phyloP scores from a whole-genome alignment of 1,140 invertebrate species.

The Conus betulinus region DNA sequence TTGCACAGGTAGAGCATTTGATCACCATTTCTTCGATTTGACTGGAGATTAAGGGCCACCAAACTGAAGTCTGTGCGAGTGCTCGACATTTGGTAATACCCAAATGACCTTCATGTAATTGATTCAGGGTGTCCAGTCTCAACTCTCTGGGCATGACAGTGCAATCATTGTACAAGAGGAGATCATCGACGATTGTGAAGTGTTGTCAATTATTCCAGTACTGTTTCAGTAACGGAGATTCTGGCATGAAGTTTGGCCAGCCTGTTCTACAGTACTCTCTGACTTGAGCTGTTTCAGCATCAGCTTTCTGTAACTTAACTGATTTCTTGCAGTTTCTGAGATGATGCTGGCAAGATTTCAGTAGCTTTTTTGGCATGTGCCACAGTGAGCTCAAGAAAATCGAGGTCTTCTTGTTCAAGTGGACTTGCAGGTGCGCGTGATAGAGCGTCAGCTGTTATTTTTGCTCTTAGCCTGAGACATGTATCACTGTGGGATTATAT shows the following conservation, averaged over 20 bases:
- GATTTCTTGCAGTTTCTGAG: neutral
- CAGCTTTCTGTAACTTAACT: neutral
- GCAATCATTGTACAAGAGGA: neutral
- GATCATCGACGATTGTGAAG: neutral
- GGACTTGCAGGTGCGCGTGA: conserved; percentile 29
- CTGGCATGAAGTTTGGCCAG: neutral
- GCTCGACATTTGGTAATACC: conserved; percentile 27
- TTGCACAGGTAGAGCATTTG: conserved; percentile 37
- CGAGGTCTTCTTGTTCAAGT: neutral
- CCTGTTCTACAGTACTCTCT: neutral
- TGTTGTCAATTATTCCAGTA: conserved; percentile 7
- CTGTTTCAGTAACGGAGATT: neutral
- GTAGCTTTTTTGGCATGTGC: neutral
- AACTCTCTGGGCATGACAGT: conserved; percentile 4
- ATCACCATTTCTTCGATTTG: conserved; percentile 23
- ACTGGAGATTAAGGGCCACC: conserved; percentile 26
- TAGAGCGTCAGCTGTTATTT: conserved; percentile 44
- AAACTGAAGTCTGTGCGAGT: conserved; percentile 25
- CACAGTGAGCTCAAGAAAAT: neutral
- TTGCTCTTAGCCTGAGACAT: conserved; percentile 48
- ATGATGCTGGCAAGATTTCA: conserved; percentile 26
- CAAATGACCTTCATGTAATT: conserved; percentile 42
- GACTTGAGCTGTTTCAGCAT: neutral
- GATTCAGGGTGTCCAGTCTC: conserved; percentile 12
- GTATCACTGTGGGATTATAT: conserved; percentile 33